Base-by-base conservation (phyloP, 1,140 invertebrate species). In the Drosophila sp. region DNA sequence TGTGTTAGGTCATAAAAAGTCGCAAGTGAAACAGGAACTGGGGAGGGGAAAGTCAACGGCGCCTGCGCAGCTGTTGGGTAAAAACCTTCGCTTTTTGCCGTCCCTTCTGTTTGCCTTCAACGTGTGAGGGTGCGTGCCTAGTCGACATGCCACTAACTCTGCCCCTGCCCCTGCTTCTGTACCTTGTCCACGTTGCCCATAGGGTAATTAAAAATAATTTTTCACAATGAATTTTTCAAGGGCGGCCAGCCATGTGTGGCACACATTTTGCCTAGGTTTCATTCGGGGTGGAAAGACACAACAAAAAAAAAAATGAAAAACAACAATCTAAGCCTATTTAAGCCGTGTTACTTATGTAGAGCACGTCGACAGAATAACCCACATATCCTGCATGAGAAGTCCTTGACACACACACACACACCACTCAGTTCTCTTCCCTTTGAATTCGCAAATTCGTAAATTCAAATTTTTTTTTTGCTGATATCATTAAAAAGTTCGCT, bases 191-290 rank as follows among this genome's bases (percentile, higher is more conserved):
- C 44, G 63, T 60, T 76, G 67, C 65, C 64, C 61, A 65, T 54
- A 61, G 79, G 84, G 83, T 89, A 86, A 86, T 86, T 86, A 86
- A 86, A 89, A 87, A 80, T 50, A 50, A 80, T 83, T 87, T 81
- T 87, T 70, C 84, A 71, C 70, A 75, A 77, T 79, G 72, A 75
- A 83, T 70, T 83, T 83, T 85, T 79, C 83, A 86, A 89, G 83
- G 83, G 70, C 83, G 69, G 70, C 83, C 76, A 86, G 72, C 83
- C 79, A 86, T 86, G 84, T 87, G 83, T 83, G 79, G 66, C 79
- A 83, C 83, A 86, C 75, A 71, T 82, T 87, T 72, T 6, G 30
- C 44, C 7, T 30, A 50, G 44, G 23, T 41, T 44, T n/a, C 56
- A 30, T 54, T 33, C 7, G 64, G 82, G 83, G 76, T 83, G 72